Conservation (phyloP, 2,113 vertebrate species). For the Charina bottae region DNA sequence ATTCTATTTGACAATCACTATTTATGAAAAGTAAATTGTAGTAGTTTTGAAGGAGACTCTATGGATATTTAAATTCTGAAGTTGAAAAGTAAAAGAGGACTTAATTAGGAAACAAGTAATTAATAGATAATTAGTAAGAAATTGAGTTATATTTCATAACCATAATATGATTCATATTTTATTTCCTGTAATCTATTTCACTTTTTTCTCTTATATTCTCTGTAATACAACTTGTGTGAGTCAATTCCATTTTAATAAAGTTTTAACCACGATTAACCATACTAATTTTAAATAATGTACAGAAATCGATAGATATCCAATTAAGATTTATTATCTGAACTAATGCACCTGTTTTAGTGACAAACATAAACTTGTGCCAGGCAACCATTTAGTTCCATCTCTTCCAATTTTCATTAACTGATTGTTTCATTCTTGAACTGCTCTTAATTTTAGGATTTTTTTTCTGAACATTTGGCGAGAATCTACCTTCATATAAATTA, state of each 20-base stretch:
- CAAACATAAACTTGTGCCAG: neutral
- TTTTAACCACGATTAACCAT: neutral
- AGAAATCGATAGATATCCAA: neutral
- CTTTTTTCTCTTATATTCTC: neutral
- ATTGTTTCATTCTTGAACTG: neutral
- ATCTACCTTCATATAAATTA: no score
- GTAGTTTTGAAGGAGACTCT: neutral
- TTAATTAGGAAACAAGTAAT: conserved; percentile 30
- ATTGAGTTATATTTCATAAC: conserved; percentile 8
- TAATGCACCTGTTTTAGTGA: neutral
- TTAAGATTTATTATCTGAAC: neutral
- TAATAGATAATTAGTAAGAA: neutral
- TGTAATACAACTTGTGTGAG: neutral
- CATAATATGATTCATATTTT: neutral
- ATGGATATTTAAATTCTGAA: neutral
- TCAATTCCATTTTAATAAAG: neutral
- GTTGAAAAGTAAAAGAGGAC: conserved; percentile 15
- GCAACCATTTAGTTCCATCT: no score
- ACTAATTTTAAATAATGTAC: neutral
- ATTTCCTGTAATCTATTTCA: conserved; percentile 1
- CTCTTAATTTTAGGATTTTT: no score
- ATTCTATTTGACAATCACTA: conserved; percentile 35
- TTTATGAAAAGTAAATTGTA: neutral
- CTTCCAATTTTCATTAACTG: neutral
- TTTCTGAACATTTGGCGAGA: no score